Conservation (phyloP, 2,888 invertebrate species). For the Agrenia bidenticulata region DNA sequence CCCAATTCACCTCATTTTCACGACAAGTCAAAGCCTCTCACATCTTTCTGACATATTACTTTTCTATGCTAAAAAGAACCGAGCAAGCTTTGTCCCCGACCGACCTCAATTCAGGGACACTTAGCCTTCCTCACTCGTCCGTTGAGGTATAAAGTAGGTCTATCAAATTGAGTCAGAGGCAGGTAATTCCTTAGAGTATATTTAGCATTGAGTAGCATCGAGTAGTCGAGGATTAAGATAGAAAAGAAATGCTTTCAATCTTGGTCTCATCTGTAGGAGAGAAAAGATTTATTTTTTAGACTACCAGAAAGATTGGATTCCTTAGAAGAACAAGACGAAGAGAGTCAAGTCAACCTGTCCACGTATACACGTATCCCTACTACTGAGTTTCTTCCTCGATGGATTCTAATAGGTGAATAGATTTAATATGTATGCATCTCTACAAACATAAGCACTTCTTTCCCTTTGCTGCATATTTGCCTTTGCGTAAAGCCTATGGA, state of each 20-base stretch:
- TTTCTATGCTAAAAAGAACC: too few relatives aligned
- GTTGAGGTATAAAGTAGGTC: neutral
- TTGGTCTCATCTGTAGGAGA: constrained; percentile 2
- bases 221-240: neutral
- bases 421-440: neutral
- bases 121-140: too few relatives aligned
- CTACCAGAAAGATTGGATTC: constrained; percentile 2
- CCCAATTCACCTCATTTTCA: too few relatives aligned
- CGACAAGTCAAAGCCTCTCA: too few relatives aligned
- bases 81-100: too few relatives aligned
- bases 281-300: neutral
- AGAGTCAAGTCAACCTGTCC: constrained; percentile 7
- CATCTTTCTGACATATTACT: too few relatives aligned
- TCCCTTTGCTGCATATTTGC: too few relatives aligned
- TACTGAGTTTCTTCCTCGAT: neutral
- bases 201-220: too few relatives aligned
- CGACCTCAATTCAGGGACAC: too few relatives aligned
- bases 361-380: neutral
- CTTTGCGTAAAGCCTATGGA: too few relatives aligned
- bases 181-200: constrained; percentile 4
- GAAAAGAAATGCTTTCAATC: neutral
- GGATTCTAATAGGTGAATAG: too few relatives aligned
- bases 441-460: constrained; percentile 3
- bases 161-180: neutral
- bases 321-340: constrained; percentile 6